A percentile compares a stretch with the other conserved stretches of the same genome.
phyloP scores from a whole-genome alignment of 2,113 vertebrate genomes.

The Siphamia tubifer region DNA sequence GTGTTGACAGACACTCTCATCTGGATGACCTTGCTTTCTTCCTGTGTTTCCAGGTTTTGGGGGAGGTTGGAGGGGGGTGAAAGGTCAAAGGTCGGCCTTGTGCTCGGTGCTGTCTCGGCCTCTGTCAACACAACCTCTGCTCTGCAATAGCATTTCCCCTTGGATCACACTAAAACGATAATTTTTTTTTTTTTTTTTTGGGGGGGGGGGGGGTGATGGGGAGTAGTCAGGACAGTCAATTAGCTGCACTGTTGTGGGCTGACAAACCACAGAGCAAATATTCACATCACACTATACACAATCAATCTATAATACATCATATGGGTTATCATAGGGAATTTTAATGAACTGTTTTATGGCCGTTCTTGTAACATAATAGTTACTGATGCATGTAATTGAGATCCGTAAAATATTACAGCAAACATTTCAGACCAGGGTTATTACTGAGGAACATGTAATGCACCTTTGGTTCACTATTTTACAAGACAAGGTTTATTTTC shows the following conservation, averaged over 20 bases:
- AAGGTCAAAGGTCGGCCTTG: slow-evolving; percentile 67
- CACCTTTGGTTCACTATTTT: too few relatives aligned
- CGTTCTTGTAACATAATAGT: background rate
- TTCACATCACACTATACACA: background rate
- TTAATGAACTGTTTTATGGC: slow-evolving; percentile 27
- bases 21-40: slow-evolving; percentile 69
- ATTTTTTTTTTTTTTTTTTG: too few relatives aligned
- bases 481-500: too few relatives aligned
- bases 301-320: background rate
- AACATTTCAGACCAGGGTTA: background rate
- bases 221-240: slow-evolving; percentile 48
- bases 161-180: slow-evolving; percentile 33
- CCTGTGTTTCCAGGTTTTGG: slow-evolving; percentile 63
- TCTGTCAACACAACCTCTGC: slow-evolving; percentile 77
- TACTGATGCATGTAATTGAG: slow-evolving; percentile 8
- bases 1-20: slow-evolving; percentile 73
- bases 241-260: slow-evolving; percentile 44
- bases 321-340: background rate
- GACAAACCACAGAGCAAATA: slow-evolving; percentile 37
- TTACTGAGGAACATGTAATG: background rate
- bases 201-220: background rate
- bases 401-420: background rate
- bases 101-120: slow-evolving; percentile 59
- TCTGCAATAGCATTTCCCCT: slow-evolving; percentile 57
- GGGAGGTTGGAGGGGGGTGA: slow-evolving; percentile 29